A percentile compares a stretch with the other conserved stretches of the same genome.
phyloP scores from a whole-genome alignment of 1,140 invertebrate species.

The Campoletis sonorensis region DNA sequence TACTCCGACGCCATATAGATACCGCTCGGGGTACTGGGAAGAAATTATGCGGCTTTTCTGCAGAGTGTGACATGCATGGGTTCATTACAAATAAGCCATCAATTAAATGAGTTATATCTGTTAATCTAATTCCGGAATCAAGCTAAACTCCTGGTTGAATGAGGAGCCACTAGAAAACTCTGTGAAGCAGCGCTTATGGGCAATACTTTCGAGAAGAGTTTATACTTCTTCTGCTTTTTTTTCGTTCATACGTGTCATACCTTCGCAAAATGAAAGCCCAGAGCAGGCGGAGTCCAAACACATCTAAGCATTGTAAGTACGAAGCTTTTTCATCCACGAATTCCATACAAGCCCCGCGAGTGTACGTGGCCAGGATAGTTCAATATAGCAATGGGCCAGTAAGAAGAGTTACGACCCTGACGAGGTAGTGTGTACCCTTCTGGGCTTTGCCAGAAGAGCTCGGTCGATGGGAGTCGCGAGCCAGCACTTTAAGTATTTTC shows the following conservation, averaged over 20 bases:
- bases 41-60: background rate
- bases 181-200: background rate
- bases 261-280: background rate
- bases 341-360: background rate
- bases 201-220: background rate
- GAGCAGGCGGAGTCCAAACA: background rate
- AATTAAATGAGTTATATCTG: too few relatives aligned
- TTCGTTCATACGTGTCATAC: background rate
- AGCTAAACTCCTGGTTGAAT: too few relatives aligned
- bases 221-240: background rate
- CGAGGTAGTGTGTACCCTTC: background rate
- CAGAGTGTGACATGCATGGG: background rate
- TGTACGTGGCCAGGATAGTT: background rate
- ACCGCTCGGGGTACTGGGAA: background rate
- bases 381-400: constrained; percentile 1
- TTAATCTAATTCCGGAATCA: too few relatives aligned
- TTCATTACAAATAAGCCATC: too few relatives aligned
- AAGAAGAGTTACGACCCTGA: constrained; percentile 33
- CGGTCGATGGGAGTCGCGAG: constrained; percentile 6
- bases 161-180: background rate
- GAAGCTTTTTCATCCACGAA: constrained; percentile 6
- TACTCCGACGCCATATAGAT: background rate
- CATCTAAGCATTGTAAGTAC: background rate
- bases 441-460: background rate
- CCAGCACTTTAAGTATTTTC: constrained; percentile 60